Evolutionary conservation across 2,888 invertebrate species (phyloP).

Genomic region (Philaethria dido): DNA sequence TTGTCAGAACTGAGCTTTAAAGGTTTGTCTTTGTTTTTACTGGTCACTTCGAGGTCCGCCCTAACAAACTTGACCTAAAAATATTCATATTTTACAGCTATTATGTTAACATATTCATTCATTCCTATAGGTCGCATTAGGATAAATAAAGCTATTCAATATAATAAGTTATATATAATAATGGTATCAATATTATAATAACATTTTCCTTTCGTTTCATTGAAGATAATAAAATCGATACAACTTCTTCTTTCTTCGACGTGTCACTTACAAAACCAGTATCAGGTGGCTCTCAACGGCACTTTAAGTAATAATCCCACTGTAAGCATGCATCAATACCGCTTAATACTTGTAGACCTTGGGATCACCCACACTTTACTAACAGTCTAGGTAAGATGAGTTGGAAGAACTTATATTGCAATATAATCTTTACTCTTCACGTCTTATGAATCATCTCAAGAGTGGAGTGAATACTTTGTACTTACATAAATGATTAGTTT

Average conservation of each 20-base stretch:
- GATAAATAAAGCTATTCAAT: neutral
- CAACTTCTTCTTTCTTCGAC: constrained; percentile 28
- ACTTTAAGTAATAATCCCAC: constrained; percentile 42
- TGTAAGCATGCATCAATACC: constrained; percentile 42
- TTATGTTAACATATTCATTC: neutral
- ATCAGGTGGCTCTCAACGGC: constrained; percentile 39
- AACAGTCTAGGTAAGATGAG: constrained; percentile 30
- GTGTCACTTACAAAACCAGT: constrained; percentile 37
- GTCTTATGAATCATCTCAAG: constrained; percentile 14
- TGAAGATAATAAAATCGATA: constrained; percentile 21
- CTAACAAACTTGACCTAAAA: constrained; percentile 8
- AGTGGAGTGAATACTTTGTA: constrained; percentile 19
- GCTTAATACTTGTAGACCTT: constrained; percentile 46
- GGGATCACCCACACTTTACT: constrained; percentile 43
- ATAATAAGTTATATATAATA: neutral
- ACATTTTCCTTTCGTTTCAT: neutral
- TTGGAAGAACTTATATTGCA: constrained; percentile 24
- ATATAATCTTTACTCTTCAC: constrained; percentile 35
- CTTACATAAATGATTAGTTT: constrained; percentile 32
- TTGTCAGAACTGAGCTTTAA: constrained; percentile 34
- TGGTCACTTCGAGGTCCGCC: constrained; percentile 31
- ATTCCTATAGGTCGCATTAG: neutral
- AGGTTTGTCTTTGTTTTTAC: constrained; percentile 34
- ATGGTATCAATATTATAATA: neutral
- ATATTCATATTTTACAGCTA: neutral